Conservation (phyloP, 2,797 vertebrate species). For the Malacoctenus gilli region DNA sequence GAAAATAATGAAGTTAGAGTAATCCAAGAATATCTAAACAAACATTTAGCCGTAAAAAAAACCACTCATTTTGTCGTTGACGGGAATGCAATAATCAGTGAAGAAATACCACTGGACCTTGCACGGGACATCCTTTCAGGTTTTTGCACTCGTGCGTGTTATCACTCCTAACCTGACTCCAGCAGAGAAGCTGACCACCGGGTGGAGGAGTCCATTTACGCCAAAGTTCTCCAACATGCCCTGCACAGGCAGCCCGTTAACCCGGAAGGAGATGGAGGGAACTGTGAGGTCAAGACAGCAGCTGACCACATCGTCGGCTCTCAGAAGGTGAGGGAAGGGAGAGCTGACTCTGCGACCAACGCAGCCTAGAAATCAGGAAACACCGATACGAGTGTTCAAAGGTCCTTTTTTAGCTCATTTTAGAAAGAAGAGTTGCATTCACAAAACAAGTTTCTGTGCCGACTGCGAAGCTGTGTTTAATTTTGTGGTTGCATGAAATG, state of each 20-base stretch:
- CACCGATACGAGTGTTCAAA: too few species aligned
- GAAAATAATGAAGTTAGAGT: too few species aligned
- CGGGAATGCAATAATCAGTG: too few species aligned
- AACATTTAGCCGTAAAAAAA: constrained; percentile 12
- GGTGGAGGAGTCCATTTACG: constrained; percentile 88
- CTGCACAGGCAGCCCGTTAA: constrained; percentile 95
- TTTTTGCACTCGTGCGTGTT: too few species aligned
- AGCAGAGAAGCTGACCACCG: constrained; percentile 94
- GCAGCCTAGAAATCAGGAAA: constrained; percentile 80
- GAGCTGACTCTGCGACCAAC: constrained; percentile 91
- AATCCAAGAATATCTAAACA: too few species aligned
- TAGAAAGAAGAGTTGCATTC: background rate
- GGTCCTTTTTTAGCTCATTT: too few species aligned
- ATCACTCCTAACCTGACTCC: constrained; percentile 87
- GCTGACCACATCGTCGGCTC: constrained; percentile 91
- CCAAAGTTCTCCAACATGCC: constrained; percentile 97
- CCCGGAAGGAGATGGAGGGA: constrained; percentile 92
- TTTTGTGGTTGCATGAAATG: too few species aligned
- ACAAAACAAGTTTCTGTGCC: background rate
- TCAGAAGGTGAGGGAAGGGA: constrained; percentile 87
- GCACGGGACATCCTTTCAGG: too few species aligned
- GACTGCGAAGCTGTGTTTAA: background rate
- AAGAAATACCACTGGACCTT: background rate
- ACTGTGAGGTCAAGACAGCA: constrained; percentile 92
- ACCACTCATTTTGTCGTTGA: too few species aligned